These are phyloP conservation scores for Phoxinus phoxinus DNA, from an alignment of 2,113 vertebrate genomes.

Conservation along the genomic window DNA sequence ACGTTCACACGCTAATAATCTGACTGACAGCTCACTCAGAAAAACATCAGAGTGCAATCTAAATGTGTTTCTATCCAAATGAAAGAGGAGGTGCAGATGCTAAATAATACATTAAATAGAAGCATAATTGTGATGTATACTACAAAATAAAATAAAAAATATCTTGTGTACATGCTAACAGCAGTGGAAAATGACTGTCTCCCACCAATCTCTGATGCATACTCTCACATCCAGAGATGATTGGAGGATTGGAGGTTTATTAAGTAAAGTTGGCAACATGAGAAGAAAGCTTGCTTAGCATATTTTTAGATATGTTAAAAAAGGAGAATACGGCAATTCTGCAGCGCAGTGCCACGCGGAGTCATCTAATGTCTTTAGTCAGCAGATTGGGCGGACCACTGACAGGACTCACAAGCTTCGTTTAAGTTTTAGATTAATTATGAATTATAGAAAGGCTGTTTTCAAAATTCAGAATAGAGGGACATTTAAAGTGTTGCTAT, in stretches of 20 bases:
- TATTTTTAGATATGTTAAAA: background rate
- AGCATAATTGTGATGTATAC: background rate
- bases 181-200: background rate
- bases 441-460: background rate
- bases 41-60: background rate
- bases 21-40: background rate
- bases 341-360: background rate
- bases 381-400: background rate
- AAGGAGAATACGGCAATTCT: background rate
- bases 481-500: background rate
- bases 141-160: too few relatives aligned
- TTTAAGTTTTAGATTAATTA: background rate
- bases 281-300: background rate
- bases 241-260: background rate
- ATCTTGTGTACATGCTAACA: background rate
- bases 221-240: background rate
- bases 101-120: background rate
- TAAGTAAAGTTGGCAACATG: background rate
- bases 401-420: background rate
- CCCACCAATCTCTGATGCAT: background rate
- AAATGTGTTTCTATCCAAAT: background rate
- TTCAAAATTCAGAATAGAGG: background rate
- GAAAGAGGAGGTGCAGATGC: background rate
- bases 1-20: background rate
- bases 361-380: background rate